phyloP scores from a whole-genome alignment of 2,797 vertebrate genomes.

The Pitangus sulphuratus region DNA sequence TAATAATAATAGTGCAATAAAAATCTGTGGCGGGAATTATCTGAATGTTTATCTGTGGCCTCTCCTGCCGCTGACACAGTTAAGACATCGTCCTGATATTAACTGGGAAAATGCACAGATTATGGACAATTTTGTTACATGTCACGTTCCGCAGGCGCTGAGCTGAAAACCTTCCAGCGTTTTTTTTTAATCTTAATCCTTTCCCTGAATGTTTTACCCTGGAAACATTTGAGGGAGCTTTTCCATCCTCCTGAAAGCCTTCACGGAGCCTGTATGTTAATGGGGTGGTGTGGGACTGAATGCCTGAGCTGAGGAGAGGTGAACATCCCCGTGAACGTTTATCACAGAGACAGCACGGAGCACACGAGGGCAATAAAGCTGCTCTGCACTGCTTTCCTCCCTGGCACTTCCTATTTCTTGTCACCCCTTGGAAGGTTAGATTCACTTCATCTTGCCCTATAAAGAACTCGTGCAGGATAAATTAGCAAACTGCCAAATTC shows the following conservation, averaged over 20 bases:
- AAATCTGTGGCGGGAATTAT: conserved; percentile 24
- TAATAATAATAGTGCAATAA: conserved; percentile 19
- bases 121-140: background rate
- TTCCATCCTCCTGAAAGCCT: background rate
- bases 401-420: conserved; percentile 27
- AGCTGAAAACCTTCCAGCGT: background rate
- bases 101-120: background rate
- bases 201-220: conserved; percentile 9
- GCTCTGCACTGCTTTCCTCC: background rate
- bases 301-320: background rate
- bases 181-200: background rate
- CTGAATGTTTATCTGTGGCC: conserved; percentile 18
- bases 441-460: background rate
- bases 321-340: background rate
- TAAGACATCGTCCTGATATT: background rate
- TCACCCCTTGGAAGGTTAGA: background rate
- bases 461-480: background rate
- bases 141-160: background rate
- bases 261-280: background rate
- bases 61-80: background rate
- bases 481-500: background rate
- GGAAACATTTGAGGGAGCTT: conserved; percentile 13
- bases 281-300: background rate
- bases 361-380: conserved; percentile 42
- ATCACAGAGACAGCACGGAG: background rate